phyloP scores from a whole-genome alignment of 2,113 vertebrate genomes.

The Petromus typicus region DNA sequence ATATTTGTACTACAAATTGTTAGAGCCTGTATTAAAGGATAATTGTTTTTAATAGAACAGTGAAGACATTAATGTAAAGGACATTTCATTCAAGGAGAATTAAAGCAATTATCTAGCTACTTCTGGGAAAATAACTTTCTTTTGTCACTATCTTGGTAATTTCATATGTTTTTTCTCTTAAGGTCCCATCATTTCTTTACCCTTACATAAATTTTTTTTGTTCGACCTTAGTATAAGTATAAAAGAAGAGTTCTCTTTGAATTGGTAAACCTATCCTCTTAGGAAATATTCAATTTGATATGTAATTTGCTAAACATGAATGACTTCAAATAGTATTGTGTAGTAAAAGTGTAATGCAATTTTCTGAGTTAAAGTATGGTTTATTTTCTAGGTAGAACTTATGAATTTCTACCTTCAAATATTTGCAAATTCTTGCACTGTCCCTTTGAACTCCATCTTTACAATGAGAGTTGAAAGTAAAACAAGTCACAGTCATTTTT shows the following conservation, averaged over 20 bases:
- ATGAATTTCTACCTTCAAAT: conserved; percentile 36
- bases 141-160: conserved; percentile 50
- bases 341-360: not conserved
- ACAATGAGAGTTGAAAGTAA: not conserved
- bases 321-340: conserved; percentile 43
- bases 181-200: conserved; percentile 8
- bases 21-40: conserved; percentile 40
- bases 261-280: conserved; percentile 46
- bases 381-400: conserved; percentile 48
- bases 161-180: not conserved
- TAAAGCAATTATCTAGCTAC: conserved; percentile 46
- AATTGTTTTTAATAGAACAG: conserved; percentile 61
- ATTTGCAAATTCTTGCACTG: not conserved
- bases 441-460: not conserved
- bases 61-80: conserved; percentile 36
- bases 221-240: not conserved
- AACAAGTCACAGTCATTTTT: not conserved
- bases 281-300: conserved; percentile 42
- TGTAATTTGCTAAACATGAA: conserved; percentile 54
- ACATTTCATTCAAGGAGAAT: conserved; percentile 45
- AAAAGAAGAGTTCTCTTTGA: not conserved
- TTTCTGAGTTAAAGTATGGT: conserved; percentile 52
- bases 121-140: conserved; percentile 37
- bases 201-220: not conserved
- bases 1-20: conserved; percentile 63